These are phyloP conservation scores for Acholoe squamosa DNA, from an alignment of 2,888 invertebrate genomes.

Conservation along the genomic window DNA sequence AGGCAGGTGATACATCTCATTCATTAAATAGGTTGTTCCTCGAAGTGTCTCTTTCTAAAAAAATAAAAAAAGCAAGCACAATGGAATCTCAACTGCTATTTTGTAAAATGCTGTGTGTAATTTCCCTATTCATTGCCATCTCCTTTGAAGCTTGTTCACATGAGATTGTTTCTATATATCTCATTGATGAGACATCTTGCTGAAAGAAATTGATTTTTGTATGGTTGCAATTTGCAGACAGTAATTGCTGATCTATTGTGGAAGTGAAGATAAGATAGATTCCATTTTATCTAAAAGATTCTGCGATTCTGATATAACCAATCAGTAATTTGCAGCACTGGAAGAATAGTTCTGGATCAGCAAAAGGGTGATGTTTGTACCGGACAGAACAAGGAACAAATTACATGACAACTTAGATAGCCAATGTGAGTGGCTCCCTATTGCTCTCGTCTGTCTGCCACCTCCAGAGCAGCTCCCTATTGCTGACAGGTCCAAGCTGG, in stretches of 20 bases:
- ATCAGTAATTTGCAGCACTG: not conserved
- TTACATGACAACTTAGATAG: not conserved
- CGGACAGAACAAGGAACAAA: not conserved
- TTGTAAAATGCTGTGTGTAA: not conserved
- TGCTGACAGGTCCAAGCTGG: too few species aligned
- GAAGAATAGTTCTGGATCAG: not conserved
- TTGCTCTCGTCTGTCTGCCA: too few species aligned
- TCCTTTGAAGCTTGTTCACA: not conserved
- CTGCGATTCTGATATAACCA: not conserved
- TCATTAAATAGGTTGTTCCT: too few species aligned
- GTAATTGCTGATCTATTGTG: not conserved
- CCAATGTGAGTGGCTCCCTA: not conserved
- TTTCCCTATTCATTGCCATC: not conserved
- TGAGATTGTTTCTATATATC: not conserved
- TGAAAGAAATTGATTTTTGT: not conserved
- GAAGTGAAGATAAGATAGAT: too few species aligned
- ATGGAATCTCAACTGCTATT: not conserved
- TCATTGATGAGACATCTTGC: not conserved
- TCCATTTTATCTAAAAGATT: not conserved
- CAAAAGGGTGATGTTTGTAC: not conserved
- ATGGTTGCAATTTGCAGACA: not conserved
- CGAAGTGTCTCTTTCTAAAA: too few species aligned
- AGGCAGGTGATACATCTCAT: too few species aligned
- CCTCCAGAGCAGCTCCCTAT: too few species aligned
- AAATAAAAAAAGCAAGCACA: not conserved